These are phyloP conservation scores for Halichoerus grypus DNA, from an alignment of 2,113 vertebrate genomes.

Conservation along the genomic window DNA sequence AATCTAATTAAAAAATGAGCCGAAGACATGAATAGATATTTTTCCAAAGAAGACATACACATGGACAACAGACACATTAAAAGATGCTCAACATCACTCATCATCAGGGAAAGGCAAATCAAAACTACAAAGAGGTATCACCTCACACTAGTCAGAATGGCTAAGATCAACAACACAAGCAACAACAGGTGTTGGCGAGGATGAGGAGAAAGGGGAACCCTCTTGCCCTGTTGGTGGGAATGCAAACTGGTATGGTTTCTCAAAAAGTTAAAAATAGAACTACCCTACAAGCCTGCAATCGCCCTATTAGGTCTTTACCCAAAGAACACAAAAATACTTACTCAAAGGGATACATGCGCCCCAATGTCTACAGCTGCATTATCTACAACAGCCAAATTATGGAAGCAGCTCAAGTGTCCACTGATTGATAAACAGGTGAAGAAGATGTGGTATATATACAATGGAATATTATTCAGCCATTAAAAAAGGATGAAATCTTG, in stretches of 20 bases:
- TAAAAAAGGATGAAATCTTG: neutral
- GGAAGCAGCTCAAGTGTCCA: neutral
- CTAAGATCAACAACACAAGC: neutral
- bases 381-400: neutral
- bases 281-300: neutral
- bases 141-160: neutral
- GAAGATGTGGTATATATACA: neutral
- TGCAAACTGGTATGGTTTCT: neutral
- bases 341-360: neutral
- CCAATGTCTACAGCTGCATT: neutral
- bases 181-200: neutral
- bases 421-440: neutral
- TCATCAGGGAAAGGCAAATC: neutral
- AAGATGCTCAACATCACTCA: neutral
- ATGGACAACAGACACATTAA: neutral
- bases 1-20: neutral
- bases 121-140: neutral
- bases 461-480: neutral
- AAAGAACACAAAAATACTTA: neutral
- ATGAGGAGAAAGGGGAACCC: neutral
- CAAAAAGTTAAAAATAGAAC: neutral
- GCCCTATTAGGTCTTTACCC: neutral
- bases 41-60: neutral
- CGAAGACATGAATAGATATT: neutral
- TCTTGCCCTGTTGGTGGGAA: neutral